These are phyloP conservation scores for Neuroterus valhalla DNA, from an alignment of 1,140 invertebrate genomes.

Conservation along the genomic window DNA sequence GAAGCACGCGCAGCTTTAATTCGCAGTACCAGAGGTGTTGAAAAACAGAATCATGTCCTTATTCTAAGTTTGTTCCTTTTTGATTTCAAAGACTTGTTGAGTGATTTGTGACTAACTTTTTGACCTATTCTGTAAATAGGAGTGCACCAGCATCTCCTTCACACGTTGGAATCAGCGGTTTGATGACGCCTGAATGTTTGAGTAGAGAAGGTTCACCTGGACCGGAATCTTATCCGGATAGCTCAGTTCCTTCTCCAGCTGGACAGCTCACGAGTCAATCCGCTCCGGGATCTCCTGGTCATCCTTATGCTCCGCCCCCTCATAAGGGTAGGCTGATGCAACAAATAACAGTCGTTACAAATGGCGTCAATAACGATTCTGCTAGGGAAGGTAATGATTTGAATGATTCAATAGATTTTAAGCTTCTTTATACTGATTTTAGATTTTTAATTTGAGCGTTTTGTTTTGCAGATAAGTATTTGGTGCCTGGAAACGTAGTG, in stretches of 20 bases:
- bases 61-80: slow-evolving; percentile 10
- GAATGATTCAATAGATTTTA: too few species aligned
- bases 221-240: slow-evolving; percentile 79
- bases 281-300: slow-evolving; percentile 82
- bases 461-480: slow-evolving; percentile 70
- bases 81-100: background rate
- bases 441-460: background rate
- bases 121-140: slow-evolving; percentile 72
- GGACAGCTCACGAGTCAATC: slow-evolving; percentile 79
- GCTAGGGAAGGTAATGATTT: slow-evolving; percentile 75
- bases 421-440: too few species aligned
- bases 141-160: slow-evolving; percentile 95
- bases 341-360: slow-evolving; percentile 80
- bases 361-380: slow-evolving; percentile 77
- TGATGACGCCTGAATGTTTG: slow-evolving; percentile 91
- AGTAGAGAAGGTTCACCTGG: slow-evolving; percentile 89
- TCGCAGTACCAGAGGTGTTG: background rate
- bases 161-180: slow-evolving; percentile 88
- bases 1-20: background rate
- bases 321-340: slow-evolving; percentile 77
- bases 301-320: slow-evolving; percentile 73
- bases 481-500: slow-evolving; percentile 71
- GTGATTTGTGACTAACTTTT: background rate
- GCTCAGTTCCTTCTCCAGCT: slow-evolving; percentile 75
- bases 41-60: slow-evolving; percentile 9